Conservation (phyloP, 2,888 invertebrate species). For the Meliscaeva auricollis region DNA sequence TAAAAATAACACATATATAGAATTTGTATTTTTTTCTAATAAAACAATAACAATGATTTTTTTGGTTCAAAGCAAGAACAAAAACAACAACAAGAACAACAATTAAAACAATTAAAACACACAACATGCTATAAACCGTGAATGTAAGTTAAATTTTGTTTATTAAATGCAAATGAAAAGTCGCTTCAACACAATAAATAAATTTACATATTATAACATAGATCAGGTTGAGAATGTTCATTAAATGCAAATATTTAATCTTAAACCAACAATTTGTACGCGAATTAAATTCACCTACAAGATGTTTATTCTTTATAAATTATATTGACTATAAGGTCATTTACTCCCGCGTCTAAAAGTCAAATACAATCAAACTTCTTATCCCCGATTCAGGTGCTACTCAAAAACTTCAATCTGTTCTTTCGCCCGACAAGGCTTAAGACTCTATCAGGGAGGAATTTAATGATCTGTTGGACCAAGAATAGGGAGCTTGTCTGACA, state of each 20-base stretch:
- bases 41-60: conserved; percentile 22
- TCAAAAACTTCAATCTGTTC: too few relatives aligned
- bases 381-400: too few relatives aligned
- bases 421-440: too few relatives aligned
- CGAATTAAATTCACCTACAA: too few relatives aligned
- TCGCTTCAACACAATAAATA: conserved; percentile 30
- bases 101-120: conserved; percentile 76
- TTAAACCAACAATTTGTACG: too few relatives aligned
- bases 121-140: conserved; percentile 71
- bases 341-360: too few relatives aligned
- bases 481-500: too few relatives aligned
- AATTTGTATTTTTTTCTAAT: conserved; percentile 19
- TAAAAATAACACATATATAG: conserved; percentile 30
- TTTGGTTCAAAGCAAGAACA: conserved; percentile 39
- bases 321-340: too few relatives aligned
- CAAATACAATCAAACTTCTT: too few relatives aligned
- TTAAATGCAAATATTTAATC: not conserved
- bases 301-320: too few relatives aligned
- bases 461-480: too few relatives aligned
- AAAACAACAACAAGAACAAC: conserved; percentile 43
- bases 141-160: conserved; percentile 49
- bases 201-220: conserved; percentile 44
- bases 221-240: conserved; percentile 31
- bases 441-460: too few relatives aligned
- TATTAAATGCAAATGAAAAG: conserved; percentile 68